These are phyloP conservation scores for Colaptes auratus DNA, from an alignment of 2,113 vertebrate species.

Conservation along the genomic window DNA sequence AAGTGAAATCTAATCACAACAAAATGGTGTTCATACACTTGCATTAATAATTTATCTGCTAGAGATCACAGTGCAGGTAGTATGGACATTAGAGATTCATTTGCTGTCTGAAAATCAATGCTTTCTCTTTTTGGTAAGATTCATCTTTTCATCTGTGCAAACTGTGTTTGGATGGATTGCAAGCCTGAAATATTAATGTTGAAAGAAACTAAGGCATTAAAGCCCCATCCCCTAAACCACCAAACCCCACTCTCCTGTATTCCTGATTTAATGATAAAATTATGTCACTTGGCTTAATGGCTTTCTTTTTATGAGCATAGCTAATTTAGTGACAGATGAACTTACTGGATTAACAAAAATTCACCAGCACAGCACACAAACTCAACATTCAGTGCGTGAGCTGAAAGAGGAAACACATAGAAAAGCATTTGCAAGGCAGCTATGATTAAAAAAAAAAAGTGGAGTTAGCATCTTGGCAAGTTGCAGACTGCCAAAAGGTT, in stretches of 20 bases:
- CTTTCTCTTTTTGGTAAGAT: slow-evolving; percentile 46
- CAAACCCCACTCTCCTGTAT: neutral
- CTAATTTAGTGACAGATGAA: neutral
- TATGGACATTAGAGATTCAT: slow-evolving; percentile 62
- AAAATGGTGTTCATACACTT: slow-evolving; percentile 80
- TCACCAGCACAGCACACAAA: neutral
- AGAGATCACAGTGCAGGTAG: slow-evolving; percentile 69
- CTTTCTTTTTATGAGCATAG: neutral
- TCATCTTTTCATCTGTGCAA: slow-evolving; percentile 46
- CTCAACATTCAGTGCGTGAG: neutral
- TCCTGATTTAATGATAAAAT: neutral
- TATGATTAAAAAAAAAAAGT: neutral
- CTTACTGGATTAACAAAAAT: neutral
- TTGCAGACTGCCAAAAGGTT: neutral
- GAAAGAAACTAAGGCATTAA: slow-evolving; percentile 31
- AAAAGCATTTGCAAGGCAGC: neutral
- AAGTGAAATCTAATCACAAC: slow-evolving; percentile 80
- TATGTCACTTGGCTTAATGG: slow-evolving; percentile 12
- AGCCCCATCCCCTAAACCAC: neutral
- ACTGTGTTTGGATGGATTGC: slow-evolving; percentile 28
- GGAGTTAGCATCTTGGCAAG: neutral
- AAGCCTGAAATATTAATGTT: slow-evolving; percentile 53
- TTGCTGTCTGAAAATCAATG: slow-evolving; percentile 59
- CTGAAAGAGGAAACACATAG: neutral
- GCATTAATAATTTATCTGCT: slow-evolving; percentile 80